phyloP scores from a whole-genome alignment of 1,140 invertebrate genomes.

The Hylyphantes graminicola region DNA sequence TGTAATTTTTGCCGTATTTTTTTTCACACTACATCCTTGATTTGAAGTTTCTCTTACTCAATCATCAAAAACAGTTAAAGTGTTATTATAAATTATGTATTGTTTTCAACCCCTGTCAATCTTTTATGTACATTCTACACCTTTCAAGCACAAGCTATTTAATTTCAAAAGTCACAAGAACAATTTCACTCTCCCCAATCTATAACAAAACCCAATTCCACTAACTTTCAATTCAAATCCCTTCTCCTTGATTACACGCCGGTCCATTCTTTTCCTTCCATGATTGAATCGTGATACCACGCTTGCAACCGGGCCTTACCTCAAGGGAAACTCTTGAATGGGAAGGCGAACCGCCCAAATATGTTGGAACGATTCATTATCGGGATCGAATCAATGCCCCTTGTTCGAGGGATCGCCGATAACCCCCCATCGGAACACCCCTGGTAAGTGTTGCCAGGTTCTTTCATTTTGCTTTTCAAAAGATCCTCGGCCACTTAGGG shows the following conservation, averaged over 20 bases:
- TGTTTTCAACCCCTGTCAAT: no score
- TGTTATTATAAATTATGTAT: no score
- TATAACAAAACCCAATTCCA: no score
- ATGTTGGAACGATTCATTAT: constrained; percentile 43
- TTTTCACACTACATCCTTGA: no score
- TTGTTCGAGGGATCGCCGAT: constrained; percentile 16
- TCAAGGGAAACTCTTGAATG: not conserved
- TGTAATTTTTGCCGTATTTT: no score
- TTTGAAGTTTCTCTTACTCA: no score
- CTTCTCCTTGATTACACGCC: constrained; percentile 23
- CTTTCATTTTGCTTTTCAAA: constrained; percentile 29
- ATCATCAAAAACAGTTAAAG: no score
- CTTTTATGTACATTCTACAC: no score
- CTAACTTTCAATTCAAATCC: constrained; percentile 1
- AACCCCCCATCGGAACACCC: constrained; percentile 15
- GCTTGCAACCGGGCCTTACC: not conserved
- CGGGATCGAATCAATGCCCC: constrained; percentile 29
- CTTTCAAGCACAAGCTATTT: no score
- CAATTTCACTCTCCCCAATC: no score
- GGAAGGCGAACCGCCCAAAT: not conserved
- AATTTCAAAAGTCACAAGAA: no score
- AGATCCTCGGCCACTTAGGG: constrained; percentile 17
- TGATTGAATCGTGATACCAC: constrained; percentile 10
- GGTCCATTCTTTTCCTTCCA: not conserved
- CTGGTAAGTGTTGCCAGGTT: constrained; percentile 10